Evolutionary conservation across 2,888 invertebrate genomes (phyloP).

Genomic region (Saturnia japonica): DNA sequence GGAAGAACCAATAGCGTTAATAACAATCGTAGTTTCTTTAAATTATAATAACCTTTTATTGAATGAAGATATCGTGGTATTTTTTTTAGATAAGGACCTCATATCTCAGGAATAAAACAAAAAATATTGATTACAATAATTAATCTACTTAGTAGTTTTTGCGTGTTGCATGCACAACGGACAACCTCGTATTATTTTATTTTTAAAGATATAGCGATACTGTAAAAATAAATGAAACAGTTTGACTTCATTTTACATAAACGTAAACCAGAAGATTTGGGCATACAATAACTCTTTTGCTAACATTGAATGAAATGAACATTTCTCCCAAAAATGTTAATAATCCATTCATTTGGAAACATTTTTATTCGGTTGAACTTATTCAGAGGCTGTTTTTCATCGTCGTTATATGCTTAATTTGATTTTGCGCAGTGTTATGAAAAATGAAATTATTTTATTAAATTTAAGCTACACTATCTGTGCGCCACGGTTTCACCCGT

Average conservation of each 20-base stretch:
- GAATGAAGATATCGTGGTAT: too few relatives aligned
- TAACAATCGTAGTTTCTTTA: too few relatives aligned
- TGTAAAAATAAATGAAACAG: slow-evolving; percentile 8
- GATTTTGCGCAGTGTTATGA: not conserved
- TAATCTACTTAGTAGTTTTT: too few relatives aligned
- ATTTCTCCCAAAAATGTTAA: slow-evolving; percentile 25
- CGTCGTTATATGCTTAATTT: not conserved
- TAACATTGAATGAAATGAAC: slow-evolving; percentile 24
- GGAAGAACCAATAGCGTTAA: too few relatives aligned
- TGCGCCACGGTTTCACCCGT: too few relatives aligned
- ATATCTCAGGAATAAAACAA: too few relatives aligned
- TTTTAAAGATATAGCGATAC: not conserved
- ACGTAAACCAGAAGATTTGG: slow-evolving; percentile 23
- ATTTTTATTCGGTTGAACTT: slow-evolving; percentile 20
- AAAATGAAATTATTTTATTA: not conserved
- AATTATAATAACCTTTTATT: too few relatives aligned
- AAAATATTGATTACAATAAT: too few relatives aligned
- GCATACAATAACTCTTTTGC: slow-evolving; percentile 20
- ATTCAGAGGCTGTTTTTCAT: slow-evolving; percentile 20
- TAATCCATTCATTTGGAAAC: slow-evolving; percentile 23
- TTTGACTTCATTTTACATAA: slow-evolving; percentile 15
- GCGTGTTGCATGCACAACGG: too few relatives aligned
- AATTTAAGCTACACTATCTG: not conserved
- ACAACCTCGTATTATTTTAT: too few relatives aligned
- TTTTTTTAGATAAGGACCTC: too few relatives aligned